phyloP scores from a whole-genome alignment of 2,888 invertebrate genomes.

The Sesamia inferens region DNA sequence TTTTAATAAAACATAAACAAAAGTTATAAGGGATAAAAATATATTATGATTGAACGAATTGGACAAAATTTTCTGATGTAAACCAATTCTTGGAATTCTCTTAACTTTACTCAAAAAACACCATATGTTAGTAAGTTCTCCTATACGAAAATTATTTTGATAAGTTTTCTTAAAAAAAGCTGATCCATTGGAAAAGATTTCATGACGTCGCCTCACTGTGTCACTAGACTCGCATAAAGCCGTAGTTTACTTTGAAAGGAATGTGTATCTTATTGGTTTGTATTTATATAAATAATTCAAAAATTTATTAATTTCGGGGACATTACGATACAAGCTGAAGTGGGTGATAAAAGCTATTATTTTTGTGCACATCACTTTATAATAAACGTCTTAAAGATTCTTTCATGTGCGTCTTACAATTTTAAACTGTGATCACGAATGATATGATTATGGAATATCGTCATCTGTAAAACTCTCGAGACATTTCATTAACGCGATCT shows the following conservation, averaged over 20 bases:
- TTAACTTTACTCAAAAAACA: constrained; percentile 8
- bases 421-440: background rate
- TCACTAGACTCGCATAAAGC: constrained; percentile 2
- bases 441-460: constrained; percentile 8
- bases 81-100: constrained; percentile 4
- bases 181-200: background rate
- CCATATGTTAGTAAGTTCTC: background rate
- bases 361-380: background rate
- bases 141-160: background rate
- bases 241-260: background rate
- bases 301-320: constrained; percentile 1
- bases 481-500: constrained; percentile 36
- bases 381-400: background rate
- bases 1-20: constrained; percentile 45
- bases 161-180: background rate
- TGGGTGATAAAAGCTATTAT: constrained; percentile 3
- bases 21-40: constrained; percentile 25
- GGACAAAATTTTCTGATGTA: constrained; percentile 5
- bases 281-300: constrained; percentile 1
- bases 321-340: constrained; percentile 7
- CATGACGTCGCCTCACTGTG: constrained; percentile 14
- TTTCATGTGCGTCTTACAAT: background rate
- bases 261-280: background rate
- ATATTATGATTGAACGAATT: constrained; percentile 11
- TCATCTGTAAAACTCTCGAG: constrained; percentile 19